A percentile compares a stretch with the other conserved stretches of the same genome.
These are phyloP conservation scores for Danionella cerebrum DNA, from an alignment of 2,113 vertebrate species.

Conservation along the genomic window DNA sequence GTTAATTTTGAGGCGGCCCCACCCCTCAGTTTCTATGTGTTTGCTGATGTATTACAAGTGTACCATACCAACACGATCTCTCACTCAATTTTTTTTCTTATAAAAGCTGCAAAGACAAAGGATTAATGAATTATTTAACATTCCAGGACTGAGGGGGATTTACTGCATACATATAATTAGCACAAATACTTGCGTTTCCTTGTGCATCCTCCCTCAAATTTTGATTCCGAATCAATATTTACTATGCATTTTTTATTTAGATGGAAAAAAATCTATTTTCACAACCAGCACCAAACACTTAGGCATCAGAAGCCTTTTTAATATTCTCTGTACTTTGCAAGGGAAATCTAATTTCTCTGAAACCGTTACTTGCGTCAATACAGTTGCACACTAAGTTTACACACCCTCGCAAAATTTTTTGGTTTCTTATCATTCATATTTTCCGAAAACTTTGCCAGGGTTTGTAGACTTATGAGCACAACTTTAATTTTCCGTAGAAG, in stretches of 20 bases:
- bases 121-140: slow-evolving; percentile 24
- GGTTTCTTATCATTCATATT: too few relatives aligned
- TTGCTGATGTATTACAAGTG: not conserved
- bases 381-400: too few relatives aligned
- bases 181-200: not conserved
- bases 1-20: slow-evolving; percentile 5
- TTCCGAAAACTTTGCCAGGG: too few relatives aligned
- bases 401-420: too few relatives aligned
- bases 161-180: not conserved
- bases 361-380: too few relatives aligned
- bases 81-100: too few relatives aligned
- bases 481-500: too few relatives aligned
- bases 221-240: not conserved
- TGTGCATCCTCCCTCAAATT: not conserved
- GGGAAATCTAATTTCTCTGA: too few relatives aligned
- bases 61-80: not conserved
- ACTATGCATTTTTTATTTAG: not conserved
- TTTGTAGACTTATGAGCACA: too few relatives aligned
- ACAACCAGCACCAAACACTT: too few relatives aligned
- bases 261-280: too few relatives aligned
- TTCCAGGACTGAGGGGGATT: not conserved
- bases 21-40: not conserved
- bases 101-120: not conserved
- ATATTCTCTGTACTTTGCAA: too few relatives aligned
- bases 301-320: not conserved